Conservation (phyloP, 2,113 vertebrate genomes). For the Oryctolagus cuniculus region DNA sequence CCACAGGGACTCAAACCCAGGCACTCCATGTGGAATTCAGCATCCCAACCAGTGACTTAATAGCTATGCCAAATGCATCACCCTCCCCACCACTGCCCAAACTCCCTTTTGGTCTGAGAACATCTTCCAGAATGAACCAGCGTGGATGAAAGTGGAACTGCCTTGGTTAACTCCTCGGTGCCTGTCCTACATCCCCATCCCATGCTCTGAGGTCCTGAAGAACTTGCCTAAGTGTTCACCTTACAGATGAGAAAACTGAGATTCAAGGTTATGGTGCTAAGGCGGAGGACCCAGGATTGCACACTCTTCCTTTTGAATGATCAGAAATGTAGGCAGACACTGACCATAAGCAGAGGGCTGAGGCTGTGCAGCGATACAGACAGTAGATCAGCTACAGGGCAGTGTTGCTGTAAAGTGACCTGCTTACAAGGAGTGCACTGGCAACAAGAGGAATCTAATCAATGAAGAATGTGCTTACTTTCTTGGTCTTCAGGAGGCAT, state of each 20-base stretch:
- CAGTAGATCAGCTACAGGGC: not conserved
- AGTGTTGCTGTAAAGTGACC: not conserved
- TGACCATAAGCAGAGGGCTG: not conserved
- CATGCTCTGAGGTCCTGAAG: not conserved
- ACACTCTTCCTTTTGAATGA: not conserved
- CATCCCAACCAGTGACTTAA: no score
- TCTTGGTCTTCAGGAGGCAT: not conserved
- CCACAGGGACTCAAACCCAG: no score
- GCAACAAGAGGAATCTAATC: not conserved
- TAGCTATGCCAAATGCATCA: no score
- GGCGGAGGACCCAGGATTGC: not conserved
- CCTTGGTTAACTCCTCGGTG: not conserved
- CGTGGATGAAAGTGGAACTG: not conserved
- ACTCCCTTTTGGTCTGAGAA: conserved; percentile 7
- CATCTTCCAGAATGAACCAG: not conserved
- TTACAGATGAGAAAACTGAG: not conserved
- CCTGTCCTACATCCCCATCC: not conserved
- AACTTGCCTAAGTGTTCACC: not conserved
- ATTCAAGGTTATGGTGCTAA: not conserved
- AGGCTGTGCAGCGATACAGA: not conserved
- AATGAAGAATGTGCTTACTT: conserved; percentile 8
- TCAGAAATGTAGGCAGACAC: not conserved
- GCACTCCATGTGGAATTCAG: no score
- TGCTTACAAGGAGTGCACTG: not conserved
- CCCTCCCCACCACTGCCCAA: not conserved